Evolutionary conservation across 2,888 invertebrate species (phyloP).

Genomic region (Agriopis marginaria): DNA sequence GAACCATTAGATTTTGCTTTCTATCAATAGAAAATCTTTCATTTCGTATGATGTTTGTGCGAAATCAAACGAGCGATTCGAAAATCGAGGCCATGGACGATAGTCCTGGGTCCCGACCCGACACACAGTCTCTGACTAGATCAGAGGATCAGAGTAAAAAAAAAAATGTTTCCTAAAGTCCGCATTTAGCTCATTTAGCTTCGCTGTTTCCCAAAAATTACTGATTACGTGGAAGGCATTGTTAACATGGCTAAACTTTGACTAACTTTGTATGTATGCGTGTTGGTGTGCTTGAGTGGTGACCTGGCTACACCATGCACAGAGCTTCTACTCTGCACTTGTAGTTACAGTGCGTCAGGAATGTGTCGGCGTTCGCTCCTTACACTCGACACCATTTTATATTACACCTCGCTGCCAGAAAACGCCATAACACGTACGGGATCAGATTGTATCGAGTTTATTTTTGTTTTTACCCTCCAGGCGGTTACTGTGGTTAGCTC

Average conservation of each 20-base stretch:
- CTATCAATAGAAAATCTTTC: no score
- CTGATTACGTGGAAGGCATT: background rate
- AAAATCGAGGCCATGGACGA: no score
- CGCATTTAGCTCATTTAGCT: background rate
- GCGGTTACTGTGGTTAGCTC: conserved; percentile 49
- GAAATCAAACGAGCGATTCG: no score
- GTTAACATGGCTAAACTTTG: background rate
- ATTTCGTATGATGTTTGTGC: no score
- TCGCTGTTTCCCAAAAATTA: background rate
- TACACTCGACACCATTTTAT: conserved; percentile 59
- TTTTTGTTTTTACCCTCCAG: conserved; percentile 49
- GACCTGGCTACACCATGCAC: background rate
- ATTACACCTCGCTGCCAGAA: conserved; percentile 64
- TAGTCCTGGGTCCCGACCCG: no score
- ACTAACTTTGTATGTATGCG: background rate
- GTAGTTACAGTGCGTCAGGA: conserved; percentile 40
- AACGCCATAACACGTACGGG: conserved; percentile 57
- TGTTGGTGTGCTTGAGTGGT: background rate
- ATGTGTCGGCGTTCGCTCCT: conserved; percentile 70
- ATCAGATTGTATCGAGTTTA: conserved; percentile 56
- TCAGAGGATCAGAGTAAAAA: no score
- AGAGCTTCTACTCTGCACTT: conserved; percentile 23
- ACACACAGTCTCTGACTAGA: no score
- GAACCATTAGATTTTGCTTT: no score
- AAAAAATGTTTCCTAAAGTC: background rate